phyloP scores from a whole-genome alignment of 2,113 vertebrate genomes.

The Anthoscopus minutus region DNA sequence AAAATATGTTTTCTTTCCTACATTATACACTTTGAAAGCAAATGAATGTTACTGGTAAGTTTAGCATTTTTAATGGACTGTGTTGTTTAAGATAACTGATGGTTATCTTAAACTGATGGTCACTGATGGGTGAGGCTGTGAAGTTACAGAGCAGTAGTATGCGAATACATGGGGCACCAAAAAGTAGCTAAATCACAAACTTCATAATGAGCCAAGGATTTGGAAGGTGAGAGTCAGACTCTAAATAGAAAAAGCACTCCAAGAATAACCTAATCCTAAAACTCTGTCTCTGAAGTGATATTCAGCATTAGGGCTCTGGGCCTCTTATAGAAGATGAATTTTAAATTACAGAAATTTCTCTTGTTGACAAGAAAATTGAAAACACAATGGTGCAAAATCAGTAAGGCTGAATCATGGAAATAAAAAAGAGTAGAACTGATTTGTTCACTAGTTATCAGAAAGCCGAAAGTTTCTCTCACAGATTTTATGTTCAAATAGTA shows the following conservation, averaged over 20 bases:
- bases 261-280: not conserved
- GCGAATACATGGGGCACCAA: not conserved
- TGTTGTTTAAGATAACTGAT: not conserved
- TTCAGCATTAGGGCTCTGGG: not conserved
- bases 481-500: not conserved
- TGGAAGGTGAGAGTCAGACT: not conserved
- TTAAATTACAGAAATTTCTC: not conserved
- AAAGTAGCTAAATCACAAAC: not conserved
- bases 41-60: not conserved
- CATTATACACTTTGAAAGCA: not conserved
- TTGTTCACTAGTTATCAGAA: not conserved
- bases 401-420: not conserved
- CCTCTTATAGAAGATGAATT: not conserved
- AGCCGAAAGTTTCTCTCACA: not conserved
- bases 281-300: not conserved
- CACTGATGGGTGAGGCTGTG: not conserved
- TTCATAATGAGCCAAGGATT: not conserved
- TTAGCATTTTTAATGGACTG: not conserved
- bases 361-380: not conserved
- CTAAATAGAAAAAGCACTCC: not conserved
- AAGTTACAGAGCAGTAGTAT: not conserved
- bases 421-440: not conserved
- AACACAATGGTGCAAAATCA: not conserved
- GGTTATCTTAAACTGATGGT: too few relatives aligned
- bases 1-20: not conserved